phyloP scores from a whole-genome alignment of 2,888 invertebrate genomes.

The Cepaea hortensis region DNA sequence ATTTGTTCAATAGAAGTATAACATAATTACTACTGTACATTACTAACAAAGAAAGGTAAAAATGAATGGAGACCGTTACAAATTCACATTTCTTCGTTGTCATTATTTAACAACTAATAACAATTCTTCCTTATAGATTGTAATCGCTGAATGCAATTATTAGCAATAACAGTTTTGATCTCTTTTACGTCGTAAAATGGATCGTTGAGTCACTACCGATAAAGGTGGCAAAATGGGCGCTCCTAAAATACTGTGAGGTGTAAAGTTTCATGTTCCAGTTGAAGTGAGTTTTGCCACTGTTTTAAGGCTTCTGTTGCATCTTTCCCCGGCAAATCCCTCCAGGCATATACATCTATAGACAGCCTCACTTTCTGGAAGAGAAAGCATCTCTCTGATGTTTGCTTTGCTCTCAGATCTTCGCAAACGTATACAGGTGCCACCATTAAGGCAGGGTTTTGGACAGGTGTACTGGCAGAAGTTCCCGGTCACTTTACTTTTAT shows the following conservation, averaged over 20 bases:
- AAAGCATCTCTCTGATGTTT: background rate
- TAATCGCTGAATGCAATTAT: too few species aligned
- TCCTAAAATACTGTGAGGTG: background rate
- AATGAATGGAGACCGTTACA: too few species aligned
- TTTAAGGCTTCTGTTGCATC: conserved; percentile 24
- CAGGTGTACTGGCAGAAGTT: conserved; percentile 48
- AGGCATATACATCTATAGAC: conserved; percentile 42
- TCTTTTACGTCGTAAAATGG: too few species aligned
- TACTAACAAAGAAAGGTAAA: too few species aligned
- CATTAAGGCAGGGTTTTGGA: conserved; percentile 42
- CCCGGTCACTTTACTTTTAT: conserved; percentile 32
- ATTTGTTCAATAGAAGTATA: too few species aligned
- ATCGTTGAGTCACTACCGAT: background rate
- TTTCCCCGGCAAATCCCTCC: conserved; percentile 24
- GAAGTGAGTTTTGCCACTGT: background rate
- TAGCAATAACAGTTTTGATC: too few species aligned
- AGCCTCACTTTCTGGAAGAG: conserved; percentile 2
- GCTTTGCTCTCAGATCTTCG: background rate
- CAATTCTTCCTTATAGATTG: too few species aligned
- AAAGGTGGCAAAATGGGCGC: background rate
- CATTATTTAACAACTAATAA: too few species aligned
- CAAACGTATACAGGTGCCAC: conserved; percentile 42
- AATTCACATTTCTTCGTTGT: too few species aligned
- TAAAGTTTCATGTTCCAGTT: background rate
- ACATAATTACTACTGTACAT: too few species aligned